phyloP scores from a whole-genome alignment of 2,797 vertebrate genomes.

The Hipposideros larvatus region DNA sequence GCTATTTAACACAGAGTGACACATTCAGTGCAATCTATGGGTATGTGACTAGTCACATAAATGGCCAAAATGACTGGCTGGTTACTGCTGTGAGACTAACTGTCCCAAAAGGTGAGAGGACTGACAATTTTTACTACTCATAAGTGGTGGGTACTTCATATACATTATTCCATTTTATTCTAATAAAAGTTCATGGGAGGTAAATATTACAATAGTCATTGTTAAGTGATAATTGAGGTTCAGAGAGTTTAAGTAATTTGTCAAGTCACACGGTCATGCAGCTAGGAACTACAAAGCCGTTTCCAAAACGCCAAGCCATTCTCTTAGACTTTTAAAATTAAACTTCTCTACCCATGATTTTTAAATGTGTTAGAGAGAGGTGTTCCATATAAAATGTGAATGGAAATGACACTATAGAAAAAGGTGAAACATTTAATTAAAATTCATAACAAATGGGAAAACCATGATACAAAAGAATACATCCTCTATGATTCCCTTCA shows the following conservation, averaged over 20 bases:
- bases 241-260: conserved; percentile 32
- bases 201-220: neutral
- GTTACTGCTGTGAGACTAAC: neutral
- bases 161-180: conserved; percentile 41
- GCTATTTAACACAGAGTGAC: neutral
- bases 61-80: neutral
- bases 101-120: neutral
- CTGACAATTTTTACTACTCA: neutral
- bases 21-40: neutral
- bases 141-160: neutral
- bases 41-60: neutral
- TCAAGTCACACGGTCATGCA: neutral
- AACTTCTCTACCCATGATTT: neutral
- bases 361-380: conserved; percentile 3
- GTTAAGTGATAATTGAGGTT: conserved; percentile 8
- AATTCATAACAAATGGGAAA: conserved; percentile 27
- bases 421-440: conserved; percentile 17
- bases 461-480: neutral
- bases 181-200: conserved; percentile 10
- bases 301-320: conserved; percentile 15
- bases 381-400: neutral
- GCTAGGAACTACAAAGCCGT: neutral
- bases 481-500: neutral
- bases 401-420: neutral
- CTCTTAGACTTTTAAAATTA: conserved; percentile 45